Conservation (phyloP, 2,888 invertebrate genomes). For the Eulithis testata region DNA sequence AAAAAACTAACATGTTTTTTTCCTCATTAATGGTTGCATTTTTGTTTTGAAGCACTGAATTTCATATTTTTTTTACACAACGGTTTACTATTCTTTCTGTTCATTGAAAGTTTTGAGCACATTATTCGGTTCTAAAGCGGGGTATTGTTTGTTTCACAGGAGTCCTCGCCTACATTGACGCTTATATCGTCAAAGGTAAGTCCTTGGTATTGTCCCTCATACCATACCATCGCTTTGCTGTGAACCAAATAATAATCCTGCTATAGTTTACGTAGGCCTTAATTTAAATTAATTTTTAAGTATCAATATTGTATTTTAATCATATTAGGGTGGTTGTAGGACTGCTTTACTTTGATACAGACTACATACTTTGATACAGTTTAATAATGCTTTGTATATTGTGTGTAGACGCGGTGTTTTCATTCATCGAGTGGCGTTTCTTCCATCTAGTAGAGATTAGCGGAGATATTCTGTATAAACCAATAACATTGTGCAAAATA, state of each 20-base stretch:
- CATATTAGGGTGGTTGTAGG: no score
- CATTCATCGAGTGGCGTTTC: slow-evolving; percentile 4
- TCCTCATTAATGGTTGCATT: no score
- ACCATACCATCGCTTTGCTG: slow-evolving; percentile 60
- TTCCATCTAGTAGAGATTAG: background rate
- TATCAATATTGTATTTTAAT: background rate
- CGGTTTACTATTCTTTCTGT: no score
- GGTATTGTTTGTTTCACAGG: slow-evolving; percentile 87
- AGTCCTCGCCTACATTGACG: slow-evolving; percentile 91
- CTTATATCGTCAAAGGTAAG: slow-evolving; percentile 92
- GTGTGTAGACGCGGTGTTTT: slow-evolving; percentile 43
- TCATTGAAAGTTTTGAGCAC: background rate
- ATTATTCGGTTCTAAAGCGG: slow-evolving; percentile 66
- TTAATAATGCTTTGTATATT: background rate
- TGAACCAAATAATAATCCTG: slow-evolving; percentile 64
- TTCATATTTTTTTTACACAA: no score
- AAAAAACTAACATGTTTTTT: no score
- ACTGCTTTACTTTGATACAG: background rate
- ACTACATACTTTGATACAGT: background rate
- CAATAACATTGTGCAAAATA: background rate
- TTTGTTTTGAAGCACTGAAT: no score
- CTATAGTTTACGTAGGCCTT: slow-evolving; percentile 43
- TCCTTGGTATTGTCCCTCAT: slow-evolving; percentile 46
- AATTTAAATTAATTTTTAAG: background rate
- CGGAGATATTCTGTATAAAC: background rate